phyloP scores from a whole-genome alignment of 2,113 vertebrate species.

The Butorides virescens region DNA sequence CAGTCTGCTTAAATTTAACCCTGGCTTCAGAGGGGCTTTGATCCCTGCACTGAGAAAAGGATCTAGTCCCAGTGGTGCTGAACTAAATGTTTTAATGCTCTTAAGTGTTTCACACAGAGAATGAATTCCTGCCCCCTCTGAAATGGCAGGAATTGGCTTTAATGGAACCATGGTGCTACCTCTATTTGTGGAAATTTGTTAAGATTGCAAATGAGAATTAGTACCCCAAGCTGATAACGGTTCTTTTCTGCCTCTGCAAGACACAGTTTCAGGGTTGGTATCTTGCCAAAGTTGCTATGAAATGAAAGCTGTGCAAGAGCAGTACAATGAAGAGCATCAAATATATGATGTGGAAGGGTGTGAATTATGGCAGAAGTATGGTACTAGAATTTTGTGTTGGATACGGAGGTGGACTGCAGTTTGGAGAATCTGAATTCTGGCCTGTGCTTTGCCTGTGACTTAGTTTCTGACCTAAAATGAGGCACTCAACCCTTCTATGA shows the following conservation, averaged over 20 bases:
- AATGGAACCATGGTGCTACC: background rate
- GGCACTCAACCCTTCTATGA: background rate
- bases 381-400: background rate
- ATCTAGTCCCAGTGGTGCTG: background rate
- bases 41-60: background rate
- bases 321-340: background rate
- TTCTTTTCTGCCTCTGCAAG: background rate
- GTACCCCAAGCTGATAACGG: background rate
- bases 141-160: background rate
- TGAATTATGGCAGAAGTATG: fast-evolving
- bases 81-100: background rate
- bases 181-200: background rate
- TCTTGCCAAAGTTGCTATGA: background rate
- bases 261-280: background rate
- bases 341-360: background rate
- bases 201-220: background rate
- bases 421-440: background rate
- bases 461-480: background rate
- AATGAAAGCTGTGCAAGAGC: background rate
- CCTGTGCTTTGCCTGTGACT: background rate
- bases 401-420: background rate
- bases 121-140: background rate
- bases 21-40: background rate
- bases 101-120: background rate
- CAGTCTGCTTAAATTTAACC: background rate